A percentile compares a stretch with the other conserved stretches of the same genome.
Conservation (phyloP, 2,113 vertebrate species). For the Tachycineta bicolor region DNA sequence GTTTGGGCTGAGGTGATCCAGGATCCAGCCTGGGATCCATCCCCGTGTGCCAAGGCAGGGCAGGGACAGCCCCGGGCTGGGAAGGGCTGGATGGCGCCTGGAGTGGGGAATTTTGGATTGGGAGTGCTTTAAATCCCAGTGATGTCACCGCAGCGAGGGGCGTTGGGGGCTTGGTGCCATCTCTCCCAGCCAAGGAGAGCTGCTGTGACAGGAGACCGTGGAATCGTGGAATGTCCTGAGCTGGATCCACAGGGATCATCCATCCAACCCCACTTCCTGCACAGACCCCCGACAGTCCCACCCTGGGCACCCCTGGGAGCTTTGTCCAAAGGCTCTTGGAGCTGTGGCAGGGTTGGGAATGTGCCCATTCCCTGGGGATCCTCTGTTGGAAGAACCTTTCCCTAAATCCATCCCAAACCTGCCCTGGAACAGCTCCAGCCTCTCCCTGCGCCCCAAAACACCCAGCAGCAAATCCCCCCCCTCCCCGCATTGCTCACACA, state of each 20-base stretch:
- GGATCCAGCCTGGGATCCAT: not conserved
- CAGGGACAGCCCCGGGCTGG: not conserved
- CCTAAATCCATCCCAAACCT: not conserved
- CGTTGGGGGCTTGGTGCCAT: not conserved
- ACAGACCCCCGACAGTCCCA: not conserved
- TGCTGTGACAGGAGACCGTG: not conserved
- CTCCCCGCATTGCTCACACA: not conserved
- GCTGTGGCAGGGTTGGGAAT: not conserved
- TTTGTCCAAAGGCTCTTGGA: rapidly evolving
- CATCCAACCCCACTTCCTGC: not conserved
- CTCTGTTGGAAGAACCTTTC: not conserved
- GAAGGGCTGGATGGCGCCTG: not conserved
- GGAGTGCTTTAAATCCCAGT: not conserved
- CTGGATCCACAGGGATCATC: not conserved
- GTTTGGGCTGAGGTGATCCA: not conserved
- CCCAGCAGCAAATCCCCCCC: not conserved
- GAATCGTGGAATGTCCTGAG: not conserved
- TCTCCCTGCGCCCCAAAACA: not conserved
- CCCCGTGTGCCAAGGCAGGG: not conserved
- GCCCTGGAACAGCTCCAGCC: not conserved
- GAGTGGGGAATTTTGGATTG: rapidly evolving
- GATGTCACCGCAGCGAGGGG: not conserved
- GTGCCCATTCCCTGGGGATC: not conserved
- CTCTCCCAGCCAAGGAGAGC: not conserved
- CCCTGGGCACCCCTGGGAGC: not conserved